These are phyloP conservation scores for Illadopsis cleaveri DNA, from an alignment of 2,113 vertebrate species.

Conservation along the genomic window DNA sequence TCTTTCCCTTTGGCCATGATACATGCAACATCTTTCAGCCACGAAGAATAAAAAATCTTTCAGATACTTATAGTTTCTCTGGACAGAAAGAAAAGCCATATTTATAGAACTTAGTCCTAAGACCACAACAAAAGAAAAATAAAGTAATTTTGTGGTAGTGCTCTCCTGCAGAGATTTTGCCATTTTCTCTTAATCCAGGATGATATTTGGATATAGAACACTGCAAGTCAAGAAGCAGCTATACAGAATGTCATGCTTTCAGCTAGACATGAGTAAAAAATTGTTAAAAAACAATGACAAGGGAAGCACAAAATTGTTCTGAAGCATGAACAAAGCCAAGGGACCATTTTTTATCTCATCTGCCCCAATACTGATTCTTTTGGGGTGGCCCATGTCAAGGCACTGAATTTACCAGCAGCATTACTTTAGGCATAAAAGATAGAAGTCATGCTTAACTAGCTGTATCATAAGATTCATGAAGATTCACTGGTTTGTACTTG, in stretches of 20 bases:
- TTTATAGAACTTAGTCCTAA: background rate
- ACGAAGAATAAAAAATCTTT: background rate
- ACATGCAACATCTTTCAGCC: background rate
- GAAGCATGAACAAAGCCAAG: background rate
- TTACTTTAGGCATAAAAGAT: background rate
- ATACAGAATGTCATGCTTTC: background rate
- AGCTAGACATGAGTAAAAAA: background rate
- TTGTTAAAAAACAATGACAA: background rate
- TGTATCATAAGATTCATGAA: background rate
- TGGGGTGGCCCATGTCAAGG: background rate
- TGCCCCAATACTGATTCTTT: background rate
- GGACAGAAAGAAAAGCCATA: background rate
- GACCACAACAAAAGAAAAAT: background rate
- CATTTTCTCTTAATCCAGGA: background rate
- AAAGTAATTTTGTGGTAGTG: background rate
- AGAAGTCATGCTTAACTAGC: background rate
- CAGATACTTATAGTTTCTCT: background rate
- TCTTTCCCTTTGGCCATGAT: background rate
- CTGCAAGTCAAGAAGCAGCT: background rate
- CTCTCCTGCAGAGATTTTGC: background rate
- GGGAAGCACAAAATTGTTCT: background rate
- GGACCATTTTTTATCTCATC: background rate
- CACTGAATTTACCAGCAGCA: background rate
- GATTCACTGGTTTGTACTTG: background rate
- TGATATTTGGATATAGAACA: background rate